Evolutionary conservation across 2,888 invertebrate genomes (phyloP).

Genomic region (Tethea ocularis): DNA sequence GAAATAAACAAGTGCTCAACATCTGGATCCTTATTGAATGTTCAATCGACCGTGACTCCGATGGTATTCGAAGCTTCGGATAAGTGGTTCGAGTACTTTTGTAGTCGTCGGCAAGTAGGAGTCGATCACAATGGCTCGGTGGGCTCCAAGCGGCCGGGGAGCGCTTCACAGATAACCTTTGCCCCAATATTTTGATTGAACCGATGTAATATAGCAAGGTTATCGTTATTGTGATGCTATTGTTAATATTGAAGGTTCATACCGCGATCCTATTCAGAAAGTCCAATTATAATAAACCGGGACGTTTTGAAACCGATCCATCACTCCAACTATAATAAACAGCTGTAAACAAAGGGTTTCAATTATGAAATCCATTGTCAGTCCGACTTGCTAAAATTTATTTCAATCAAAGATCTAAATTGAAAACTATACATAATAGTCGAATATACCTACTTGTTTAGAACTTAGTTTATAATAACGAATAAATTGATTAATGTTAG

Average conservation of each 20-base stretch:
- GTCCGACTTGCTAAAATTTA: not conserved
- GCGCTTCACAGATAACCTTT: slow-evolving; percentile 66
- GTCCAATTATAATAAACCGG: slow-evolving; percentile 55
- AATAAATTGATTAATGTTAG: not conserved
- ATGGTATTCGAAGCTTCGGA: slow-evolving; percentile 59
- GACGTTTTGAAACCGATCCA: slow-evolving; percentile 54
- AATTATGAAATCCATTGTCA: slow-evolving; percentile 6
- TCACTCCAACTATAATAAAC: slow-evolving; percentile 40
- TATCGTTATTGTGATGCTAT: slow-evolving; percentile 58
- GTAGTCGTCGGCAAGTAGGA: slow-evolving; percentile 52
- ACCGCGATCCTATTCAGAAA: slow-evolving; percentile 51
- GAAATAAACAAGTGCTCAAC: slow-evolving; percentile 42
- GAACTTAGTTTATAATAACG: not conserved
- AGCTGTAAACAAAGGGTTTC: slow-evolving; percentile 37
- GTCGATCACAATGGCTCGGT: slow-evolving; percentile 48
- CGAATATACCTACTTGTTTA: not conserved
- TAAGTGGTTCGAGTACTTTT: slow-evolving; percentile 63
- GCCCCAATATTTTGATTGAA: slow-evolving; percentile 74
- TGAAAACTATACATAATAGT: not conserved
- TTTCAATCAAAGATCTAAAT: not conserved
- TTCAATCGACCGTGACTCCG: slow-evolving; percentile 70
- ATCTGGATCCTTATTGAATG: slow-evolving; percentile 57
- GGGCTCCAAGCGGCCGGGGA: slow-evolving; percentile 36
- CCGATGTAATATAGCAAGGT: slow-evolving; percentile 68
- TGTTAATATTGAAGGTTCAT: slow-evolving; percentile 50